These are phyloP conservation scores for Sus cebifrons DNA, from an alignment of 2,797 vertebrate species.

Conservation along the genomic window DNA sequence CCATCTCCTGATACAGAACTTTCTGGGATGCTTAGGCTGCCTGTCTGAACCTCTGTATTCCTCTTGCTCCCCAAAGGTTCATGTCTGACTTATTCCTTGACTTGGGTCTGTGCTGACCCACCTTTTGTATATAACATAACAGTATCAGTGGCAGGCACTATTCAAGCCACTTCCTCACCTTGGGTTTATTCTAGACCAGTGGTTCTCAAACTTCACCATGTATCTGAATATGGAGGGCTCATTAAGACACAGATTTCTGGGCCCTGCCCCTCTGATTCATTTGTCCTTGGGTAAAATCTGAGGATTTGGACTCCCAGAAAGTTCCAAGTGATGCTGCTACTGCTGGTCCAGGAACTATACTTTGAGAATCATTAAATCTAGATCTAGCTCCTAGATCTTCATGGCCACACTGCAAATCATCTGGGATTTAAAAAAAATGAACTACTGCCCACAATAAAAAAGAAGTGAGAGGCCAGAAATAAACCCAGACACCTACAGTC, in stretches of 20 bases:
- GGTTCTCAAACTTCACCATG: background rate
- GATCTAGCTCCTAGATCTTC: background rate
- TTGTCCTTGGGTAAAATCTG: background rate
- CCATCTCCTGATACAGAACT: background rate
- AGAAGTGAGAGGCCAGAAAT: no score
- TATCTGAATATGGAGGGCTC: background rate
- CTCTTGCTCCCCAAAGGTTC: background rate
- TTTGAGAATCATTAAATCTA: background rate
- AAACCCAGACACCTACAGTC: no score
- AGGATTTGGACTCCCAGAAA: background rate
- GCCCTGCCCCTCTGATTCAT: background rate
- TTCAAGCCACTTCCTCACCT: background rate
- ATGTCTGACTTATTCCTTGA: background rate
- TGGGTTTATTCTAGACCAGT: background rate
- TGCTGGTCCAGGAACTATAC: background rate
- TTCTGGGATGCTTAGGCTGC: background rate
- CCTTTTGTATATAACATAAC: background rate
- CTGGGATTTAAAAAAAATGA: background rate
- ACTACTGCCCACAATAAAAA: background rate
- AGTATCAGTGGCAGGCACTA: accelerated
- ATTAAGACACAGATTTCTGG: background rate
- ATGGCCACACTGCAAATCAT: background rate
- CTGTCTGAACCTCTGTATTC: background rate
- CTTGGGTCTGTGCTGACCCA: background rate
- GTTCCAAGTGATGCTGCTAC: background rate